Base-by-base conservation (phyloP, 1,140 invertebrate species). In the Acromyrmex echinatior region DNA sequence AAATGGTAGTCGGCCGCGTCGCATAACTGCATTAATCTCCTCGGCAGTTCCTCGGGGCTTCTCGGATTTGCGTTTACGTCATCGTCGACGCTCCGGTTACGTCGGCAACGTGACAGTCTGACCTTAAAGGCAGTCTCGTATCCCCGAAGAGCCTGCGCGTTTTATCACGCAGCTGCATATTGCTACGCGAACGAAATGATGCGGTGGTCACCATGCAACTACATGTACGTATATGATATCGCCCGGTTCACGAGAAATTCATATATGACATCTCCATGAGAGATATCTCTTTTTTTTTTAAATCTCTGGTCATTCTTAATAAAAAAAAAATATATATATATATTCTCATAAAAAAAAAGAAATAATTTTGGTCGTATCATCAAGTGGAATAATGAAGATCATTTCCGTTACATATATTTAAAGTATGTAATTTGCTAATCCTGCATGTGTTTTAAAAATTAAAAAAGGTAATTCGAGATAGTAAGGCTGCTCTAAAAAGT, bases 51-150 rank as follows among this genome's bases (percentile, higher is more conserved):
- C 86, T 66, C 56, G 80, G 89, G 88, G 80, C 80, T 84, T 88
- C 87, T 91, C 89, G 70, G 89, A 87, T 91, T 89, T 91, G 86
- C 79, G 74, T 91, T 91, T 89, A 78, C 89, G 89, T 91, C 87
- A 90, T 86, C 86, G 70, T 21, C 63, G 78, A 87, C 53, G 78
- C 79, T 88, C 88, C 77, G 71, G 70, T 87, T 87, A 87, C 86
- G 74, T 87, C 68, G 80, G 39, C 70, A 84, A 84, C 80, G 81
- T 65, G 76, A 87, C 85, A 81, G 76, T 68, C 49, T 81, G 84
- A 86, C 84, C 84, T 86, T 86, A 86, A 81, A 86, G 63, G 35
- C 63, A 35, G 51, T 66, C 39, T 86, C 62, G 51, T 77, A 80
- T 86, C 62, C 63, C 51, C 39, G 28, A 49, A 51, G 70, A 51